phyloP scores from a whole-genome alignment of 2,797 vertebrate species.

The Lutjanus campechanus region DNA sequence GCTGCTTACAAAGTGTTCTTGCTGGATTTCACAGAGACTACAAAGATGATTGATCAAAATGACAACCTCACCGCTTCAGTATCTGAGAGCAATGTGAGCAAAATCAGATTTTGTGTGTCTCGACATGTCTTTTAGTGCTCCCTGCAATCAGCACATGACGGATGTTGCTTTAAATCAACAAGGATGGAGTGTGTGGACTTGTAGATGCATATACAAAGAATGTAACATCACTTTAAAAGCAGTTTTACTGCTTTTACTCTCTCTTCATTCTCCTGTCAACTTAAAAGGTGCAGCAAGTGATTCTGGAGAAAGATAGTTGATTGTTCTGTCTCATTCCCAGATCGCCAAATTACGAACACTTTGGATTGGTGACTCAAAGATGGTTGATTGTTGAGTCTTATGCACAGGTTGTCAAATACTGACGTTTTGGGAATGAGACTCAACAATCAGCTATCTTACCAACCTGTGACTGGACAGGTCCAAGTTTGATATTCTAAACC shows the following conservation, averaged over 20 bases:
- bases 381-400: no score
- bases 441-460: no score
- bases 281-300: no score
- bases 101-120: background rate
- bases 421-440: no score
- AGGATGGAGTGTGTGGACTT: background rate
- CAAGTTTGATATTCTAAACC: no score
- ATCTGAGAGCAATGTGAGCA: slow-evolving; percentile 10
- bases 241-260: background rate
- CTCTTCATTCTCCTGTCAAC: no score
- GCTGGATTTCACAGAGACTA: slow-evolving; percentile 12
- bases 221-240: background rate
- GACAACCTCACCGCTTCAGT: background rate
- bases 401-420: no score
- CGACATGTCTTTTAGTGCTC: background rate
- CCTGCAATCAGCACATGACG: slow-evolving; percentile 5
- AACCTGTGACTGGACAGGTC: no score
- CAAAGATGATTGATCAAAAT: slow-evolving; percentile 18
- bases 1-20: slow-evolving; percentile 6
- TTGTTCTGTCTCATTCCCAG: no score
- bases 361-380: no score
- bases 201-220: background rate
- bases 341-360: no score
- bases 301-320: no score
- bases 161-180: slow-evolving; percentile 8